Evolutionary conservation across 2,888 invertebrate genomes (phyloP), one percentile per base, ranked within the genome.

Genomic region (Molorchus minor): DNA sequence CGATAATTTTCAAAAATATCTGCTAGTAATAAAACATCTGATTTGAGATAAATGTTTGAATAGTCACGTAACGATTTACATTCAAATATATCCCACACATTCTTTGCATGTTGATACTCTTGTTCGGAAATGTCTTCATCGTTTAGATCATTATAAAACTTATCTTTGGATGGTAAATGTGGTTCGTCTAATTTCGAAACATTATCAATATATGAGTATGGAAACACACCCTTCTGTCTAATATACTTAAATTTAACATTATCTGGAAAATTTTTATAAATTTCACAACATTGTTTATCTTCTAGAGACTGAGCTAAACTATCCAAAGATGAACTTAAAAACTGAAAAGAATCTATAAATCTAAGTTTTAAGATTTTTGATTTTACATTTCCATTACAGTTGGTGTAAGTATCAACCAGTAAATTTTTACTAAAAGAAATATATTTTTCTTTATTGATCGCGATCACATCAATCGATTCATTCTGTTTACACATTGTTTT

Each of bases 181-280:
- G 46, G n/a, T 4, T 64, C 64, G 4, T 64, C 29, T 0, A 73
- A 19, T 55, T 64, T 69, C 0, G 55, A 56, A n/a, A 17, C 30
- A 17, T 13, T 29, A 53, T 46, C 20, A 0, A 74, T 45, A 35
- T 72, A 73, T 3, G 71, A 71, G 60, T 75, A 77, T 0, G 74
- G 75, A 57, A 77, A 77, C 7, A 76, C 61, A 5, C 74, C 73
- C 60, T 75, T 77, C 19, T 20, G 4, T 20, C 35, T 8, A 12
- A 35, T 17, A 19, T 8, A 53, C 20, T 35, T 8, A 15, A 29
- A 46, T 46, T n/a, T 12, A 2, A 13, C 2, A 5, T 40, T 19
- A 40, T 40, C 19, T 17, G 15, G 10, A 29, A 13, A 46, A 12
- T 2, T 7, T 33, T 46, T 46, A 3, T 17, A 15, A 29, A 17